Evolutionary conservation across 2,888 invertebrate species (phyloP).

Genomic region (Priocnemis perturbator): DNA sequence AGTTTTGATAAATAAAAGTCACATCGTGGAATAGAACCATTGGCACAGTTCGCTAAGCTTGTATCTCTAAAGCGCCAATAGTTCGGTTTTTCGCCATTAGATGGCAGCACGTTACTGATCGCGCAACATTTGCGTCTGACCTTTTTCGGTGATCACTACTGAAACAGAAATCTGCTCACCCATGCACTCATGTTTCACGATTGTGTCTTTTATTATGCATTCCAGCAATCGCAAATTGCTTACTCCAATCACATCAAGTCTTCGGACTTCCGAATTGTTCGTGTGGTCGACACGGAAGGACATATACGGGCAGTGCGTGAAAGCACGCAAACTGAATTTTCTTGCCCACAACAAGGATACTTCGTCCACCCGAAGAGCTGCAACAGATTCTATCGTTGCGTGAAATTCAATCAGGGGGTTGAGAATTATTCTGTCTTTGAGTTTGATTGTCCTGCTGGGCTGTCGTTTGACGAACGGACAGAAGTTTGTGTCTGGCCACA

Average conservation of each 20-base stretch:
- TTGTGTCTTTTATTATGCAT: conserved; percentile 11
- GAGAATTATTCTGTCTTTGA: conserved; percentile 88
- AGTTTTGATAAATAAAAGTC: not conserved
- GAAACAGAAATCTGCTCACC: too few relatives aligned
- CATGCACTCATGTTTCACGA: too few relatives aligned
- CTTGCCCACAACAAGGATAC: conserved; percentile 86
- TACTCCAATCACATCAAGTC: conserved; percentile 77
- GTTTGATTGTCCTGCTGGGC: conserved; percentile 87
- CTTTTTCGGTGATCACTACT: too few relatives aligned
- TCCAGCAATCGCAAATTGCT: conserved; percentile 75
- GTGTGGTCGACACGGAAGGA: conserved; percentile 85
- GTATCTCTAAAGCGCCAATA: too few relatives aligned
- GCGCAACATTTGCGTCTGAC: too few relatives aligned
- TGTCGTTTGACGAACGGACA: conserved; percentile 85
- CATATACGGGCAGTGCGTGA: conserved; percentile 84
- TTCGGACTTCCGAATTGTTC: conserved; percentile 84
- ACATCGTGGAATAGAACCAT: conserved; percentile 15
- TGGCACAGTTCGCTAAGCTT: not conserved
- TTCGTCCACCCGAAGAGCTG: conserved; percentile 87
- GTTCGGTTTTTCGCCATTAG: not conserved
- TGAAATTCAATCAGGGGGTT: conserved; percentile 85
- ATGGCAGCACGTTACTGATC: conserved; percentile 7
- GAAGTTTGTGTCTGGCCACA: conserved; percentile 91
- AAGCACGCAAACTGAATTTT: conserved; percentile 85
- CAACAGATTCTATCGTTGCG: conserved; percentile 86